Evolutionary conservation across 2,113 vertebrate genomes (phyloP).

Genomic region (Syngnathus scovelli): DNA sequence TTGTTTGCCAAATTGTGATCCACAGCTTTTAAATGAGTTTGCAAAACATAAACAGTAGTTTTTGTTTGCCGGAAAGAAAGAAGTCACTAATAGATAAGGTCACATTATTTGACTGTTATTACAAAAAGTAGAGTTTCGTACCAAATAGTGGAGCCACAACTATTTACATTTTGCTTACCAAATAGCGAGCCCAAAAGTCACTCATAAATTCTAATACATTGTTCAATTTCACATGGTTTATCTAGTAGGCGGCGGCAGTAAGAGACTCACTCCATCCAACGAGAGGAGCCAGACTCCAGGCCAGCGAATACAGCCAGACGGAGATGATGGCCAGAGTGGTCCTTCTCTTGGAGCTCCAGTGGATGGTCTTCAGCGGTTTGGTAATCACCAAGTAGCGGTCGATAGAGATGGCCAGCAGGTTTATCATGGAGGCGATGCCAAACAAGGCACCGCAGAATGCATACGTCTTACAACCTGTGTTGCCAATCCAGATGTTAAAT

Average conservation of each 20-base stretch:
- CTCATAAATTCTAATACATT: no score
- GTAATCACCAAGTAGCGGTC: constrained; percentile 93
- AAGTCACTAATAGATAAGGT: no score
- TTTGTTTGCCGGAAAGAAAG: background rate
- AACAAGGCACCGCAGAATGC: constrained; percentile 92
- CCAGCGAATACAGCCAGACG: constrained; percentile 87
- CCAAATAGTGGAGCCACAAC: no score
- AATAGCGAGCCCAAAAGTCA: background rate
- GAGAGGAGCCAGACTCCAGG: constrained; percentile 90
- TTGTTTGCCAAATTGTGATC: no score
- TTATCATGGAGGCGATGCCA: constrained; percentile 92
- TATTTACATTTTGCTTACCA: background rate
- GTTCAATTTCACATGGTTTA: background rate
- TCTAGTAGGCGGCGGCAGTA: background rate
- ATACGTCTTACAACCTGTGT: constrained; percentile 87
- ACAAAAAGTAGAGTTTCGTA: no score
- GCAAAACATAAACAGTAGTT: background rate
- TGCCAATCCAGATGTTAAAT: background rate
- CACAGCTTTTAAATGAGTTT: background rate
- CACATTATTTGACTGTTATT: no score
- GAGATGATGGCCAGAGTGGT: constrained; percentile 75
- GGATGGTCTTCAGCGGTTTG: constrained; percentile 78
- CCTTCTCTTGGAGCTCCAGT: constrained; percentile 77
- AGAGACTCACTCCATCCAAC: constrained; percentile 89
- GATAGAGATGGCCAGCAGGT: constrained; percentile 83